These are phyloP conservation scores for Engraulis encrasicolus DNA, from an alignment of 2,113 vertebrate species.

Conservation along the genomic window DNA sequence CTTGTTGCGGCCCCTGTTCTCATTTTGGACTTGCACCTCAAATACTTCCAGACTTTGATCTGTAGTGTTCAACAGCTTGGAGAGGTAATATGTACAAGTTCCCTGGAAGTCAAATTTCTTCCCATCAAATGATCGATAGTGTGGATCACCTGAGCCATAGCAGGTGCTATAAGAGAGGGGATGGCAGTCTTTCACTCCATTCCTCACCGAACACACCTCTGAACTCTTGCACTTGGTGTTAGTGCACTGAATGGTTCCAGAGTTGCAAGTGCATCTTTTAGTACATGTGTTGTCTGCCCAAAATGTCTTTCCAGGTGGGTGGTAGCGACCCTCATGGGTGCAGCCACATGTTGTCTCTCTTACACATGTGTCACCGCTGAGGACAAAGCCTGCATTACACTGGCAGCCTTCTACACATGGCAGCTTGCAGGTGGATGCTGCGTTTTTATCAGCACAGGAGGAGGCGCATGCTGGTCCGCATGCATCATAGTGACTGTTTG, in stretches of 20 bases:
- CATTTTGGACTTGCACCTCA: conserved; percentile 58
- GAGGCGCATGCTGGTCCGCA: conserved; percentile 62
- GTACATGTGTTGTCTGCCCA: conserved; percentile 52
- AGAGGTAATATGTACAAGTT: conserved; percentile 59
- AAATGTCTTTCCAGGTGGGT: conserved; percentile 40
- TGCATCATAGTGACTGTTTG: conserved; percentile 61
- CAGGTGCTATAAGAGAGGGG: conserved; percentile 56
- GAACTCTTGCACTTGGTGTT: conserved; percentile 33
- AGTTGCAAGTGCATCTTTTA: conserved; percentile 46
- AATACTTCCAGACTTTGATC: conserved; percentile 46
- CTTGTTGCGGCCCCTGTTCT: conserved; percentile 57
- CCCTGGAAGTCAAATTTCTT: conserved; percentile 57
- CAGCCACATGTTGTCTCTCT: conserved; percentile 59
- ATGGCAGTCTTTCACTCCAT: conserved; percentile 68
- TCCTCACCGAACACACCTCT: conserved; percentile 65
- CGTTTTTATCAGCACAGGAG: conserved; percentile 53
- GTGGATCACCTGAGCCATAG: conserved; percentile 54
- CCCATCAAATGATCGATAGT: conserved; percentile 60
- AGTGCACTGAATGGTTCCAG: conserved; percentile 44
- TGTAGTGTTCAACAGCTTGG: conserved; percentile 45
- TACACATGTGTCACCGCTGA: conserved; percentile 58
- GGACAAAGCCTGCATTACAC: conserved; percentile 60
- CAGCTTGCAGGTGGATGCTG: conserved; percentile 41
- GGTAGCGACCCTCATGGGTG: conserved; percentile 36
- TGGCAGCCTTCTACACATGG: conserved; percentile 63